Conservation (phyloP, 2,888 invertebrate genomes). For the Sympetrum striolatum region DNA sequence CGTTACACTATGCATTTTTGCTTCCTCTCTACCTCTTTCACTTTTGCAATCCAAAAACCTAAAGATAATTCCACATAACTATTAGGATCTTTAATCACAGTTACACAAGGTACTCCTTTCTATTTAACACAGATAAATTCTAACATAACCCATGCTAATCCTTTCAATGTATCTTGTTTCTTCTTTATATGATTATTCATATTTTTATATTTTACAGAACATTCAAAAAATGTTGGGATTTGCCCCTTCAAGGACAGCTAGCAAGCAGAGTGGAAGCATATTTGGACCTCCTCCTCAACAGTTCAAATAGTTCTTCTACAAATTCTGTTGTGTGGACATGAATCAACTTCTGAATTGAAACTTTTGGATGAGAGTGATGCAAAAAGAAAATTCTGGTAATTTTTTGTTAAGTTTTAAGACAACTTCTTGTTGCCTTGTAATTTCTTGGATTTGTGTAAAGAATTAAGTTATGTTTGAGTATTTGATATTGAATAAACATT, state of each 20-base stretch:
- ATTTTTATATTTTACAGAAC: slow-evolving; percentile 74
- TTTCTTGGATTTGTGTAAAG: not conserved
- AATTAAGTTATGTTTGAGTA: not conserved
- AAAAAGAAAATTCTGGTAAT: not conserved
- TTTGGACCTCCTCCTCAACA: slow-evolving; percentile 84
- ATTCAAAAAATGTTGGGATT: slow-evolving; percentile 97
- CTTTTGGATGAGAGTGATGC: not conserved
- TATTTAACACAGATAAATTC: too few relatives aligned
- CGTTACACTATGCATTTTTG: too few relatives aligned
- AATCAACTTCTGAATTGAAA: not conserved
- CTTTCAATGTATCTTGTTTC: too few relatives aligned
- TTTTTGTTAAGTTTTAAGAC: not conserved
- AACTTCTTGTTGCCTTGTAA: not conserved
- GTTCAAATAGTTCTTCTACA: slow-evolving; percentile 68
- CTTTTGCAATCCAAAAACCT: too few relatives aligned
- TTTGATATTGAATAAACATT: not conserved
- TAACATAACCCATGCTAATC: too few relatives aligned
- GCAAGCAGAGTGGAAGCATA: slow-evolving; percentile 89
- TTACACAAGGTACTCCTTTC: too few relatives aligned
- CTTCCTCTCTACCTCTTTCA: too few relatives aligned
- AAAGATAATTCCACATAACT: too few relatives aligned
- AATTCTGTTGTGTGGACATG: not conserved
- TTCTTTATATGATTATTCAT: too few relatives aligned
- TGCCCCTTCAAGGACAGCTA: slow-evolving; percentile 95
- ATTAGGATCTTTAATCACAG: too few relatives aligned